Evolutionary conservation across 37 sponge, comb jelly and placozoan species (phyloP), one percentile per base, ranked within the genome.

Genomic region (Bolinopsis microptera): DNA sequence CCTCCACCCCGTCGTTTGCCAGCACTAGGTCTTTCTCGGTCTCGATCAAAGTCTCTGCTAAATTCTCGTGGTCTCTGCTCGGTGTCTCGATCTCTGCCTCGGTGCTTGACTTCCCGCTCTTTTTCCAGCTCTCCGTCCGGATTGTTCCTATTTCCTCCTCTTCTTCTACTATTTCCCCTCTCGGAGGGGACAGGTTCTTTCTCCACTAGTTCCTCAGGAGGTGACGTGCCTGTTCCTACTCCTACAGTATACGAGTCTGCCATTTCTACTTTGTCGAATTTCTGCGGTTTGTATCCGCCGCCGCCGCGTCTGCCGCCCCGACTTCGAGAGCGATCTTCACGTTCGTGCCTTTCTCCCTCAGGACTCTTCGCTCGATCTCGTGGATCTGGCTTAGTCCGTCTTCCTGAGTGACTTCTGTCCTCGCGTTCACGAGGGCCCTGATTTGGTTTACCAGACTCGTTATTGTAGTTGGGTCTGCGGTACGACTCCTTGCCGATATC

Each of bases 401-500:
- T 31, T 35, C 33, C 80, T 16, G 27, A 27, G 0, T 36, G 35
- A 27, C 80, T 77, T 9, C 80, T 1, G 18, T 77, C 80, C 37
- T 77, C 80, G 0, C 32, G 33, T 21, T 77, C 80, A 13, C 80
- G 27, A 27, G 33, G 27, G 2, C 21, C 27, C 9, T 77, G 35
- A 34, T 77, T 77, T 1, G 80, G 33, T 16, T 77, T 32, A 1
- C 80, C 80, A 13, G 80, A 5, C 21, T 77, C 80, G 32, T 1
- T 77, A 36, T 36, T 77, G 80, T 34, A 35, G 37, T 77, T 32
- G 27, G 80, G 27, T 77, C 90, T 38, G 28, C 90, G 40, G 61
- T 86, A 86, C 3, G 90, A 86, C 9, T 86, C 90, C 90, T 86
- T 86, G 38, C 90, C 90, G 1, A 9, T 80, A 70, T 80, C 30